Evolutionary conservation across 2,113 vertebrate genomes (phyloP).

Genomic region (Cynocephalus volans): DNA sequence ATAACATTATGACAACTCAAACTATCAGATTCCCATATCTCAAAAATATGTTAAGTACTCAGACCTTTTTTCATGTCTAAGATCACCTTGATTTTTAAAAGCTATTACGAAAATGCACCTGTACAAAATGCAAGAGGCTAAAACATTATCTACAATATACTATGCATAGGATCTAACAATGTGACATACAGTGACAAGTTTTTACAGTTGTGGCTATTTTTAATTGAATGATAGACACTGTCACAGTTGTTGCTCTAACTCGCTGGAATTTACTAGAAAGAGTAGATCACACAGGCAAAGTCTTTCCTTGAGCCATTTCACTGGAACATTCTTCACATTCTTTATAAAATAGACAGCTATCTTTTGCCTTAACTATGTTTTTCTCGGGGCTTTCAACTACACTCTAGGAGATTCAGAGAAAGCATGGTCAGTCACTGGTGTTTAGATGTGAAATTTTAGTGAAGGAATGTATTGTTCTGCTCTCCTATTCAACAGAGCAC

Average conservation of each 20-base stretch:
- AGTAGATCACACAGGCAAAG: slow-evolving; percentile 81
- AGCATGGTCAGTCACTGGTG: not conserved
- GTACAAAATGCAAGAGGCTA: slow-evolving; percentile 73
- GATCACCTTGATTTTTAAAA: slow-evolving; percentile 20
- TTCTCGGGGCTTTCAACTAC: slow-evolving; percentile 68
- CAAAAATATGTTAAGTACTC: not conserved
- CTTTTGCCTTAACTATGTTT: slow-evolving; percentile 54
- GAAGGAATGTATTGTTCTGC: slow-evolving; percentile 24
- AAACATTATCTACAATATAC: slow-evolving; percentile 82
- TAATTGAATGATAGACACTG: slow-evolving; percentile 81
- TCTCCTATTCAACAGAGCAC: not conserved
- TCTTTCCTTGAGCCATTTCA: slow-evolving; percentile 83
- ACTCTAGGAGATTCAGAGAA: slow-evolving; percentile 63
- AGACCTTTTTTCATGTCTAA: not conserved
- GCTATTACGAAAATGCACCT: slow-evolving; percentile 8
- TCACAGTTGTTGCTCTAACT: slow-evolving; percentile 73
- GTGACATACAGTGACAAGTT: slow-evolving; percentile 70
- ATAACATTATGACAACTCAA: slow-evolving; percentile 61
- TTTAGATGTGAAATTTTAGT: slow-evolving; percentile 43
- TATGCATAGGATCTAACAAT: slow-evolving; percentile 79
- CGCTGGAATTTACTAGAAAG: slow-evolving; percentile 76
- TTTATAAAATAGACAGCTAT: slow-evolving; percentile 78
- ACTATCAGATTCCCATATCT: not conserved
- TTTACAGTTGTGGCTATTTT: slow-evolving; percentile 81
- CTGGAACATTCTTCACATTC: slow-evolving; percentile 78